Conservation (phyloP, 1,140 invertebrate species). For the Plectrocnemia conspersa region DNA sequence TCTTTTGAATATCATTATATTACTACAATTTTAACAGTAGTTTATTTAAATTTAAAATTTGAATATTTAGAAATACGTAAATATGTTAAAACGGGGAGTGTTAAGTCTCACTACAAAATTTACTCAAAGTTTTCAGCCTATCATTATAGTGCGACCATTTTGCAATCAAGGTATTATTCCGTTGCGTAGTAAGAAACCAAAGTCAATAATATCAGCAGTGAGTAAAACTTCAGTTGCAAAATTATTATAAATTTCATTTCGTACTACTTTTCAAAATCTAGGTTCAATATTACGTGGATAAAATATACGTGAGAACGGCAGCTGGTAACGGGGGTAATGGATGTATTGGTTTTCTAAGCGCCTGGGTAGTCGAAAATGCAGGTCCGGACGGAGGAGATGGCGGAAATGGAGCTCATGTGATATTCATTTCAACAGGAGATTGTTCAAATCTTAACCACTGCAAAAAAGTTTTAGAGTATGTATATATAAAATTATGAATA, state of each 20-base stretch:
- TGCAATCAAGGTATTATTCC: too few species aligned
- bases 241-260: too few species aligned
- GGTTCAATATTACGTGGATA: slow-evolving; percentile 65
- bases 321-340: slow-evolving; percentile 94
- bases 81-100: too few species aligned
- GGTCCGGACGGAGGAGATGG: slow-evolving; percentile 97
- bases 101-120: too few species aligned
- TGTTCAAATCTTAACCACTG: slow-evolving; percentile 73
- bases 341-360: slow-evolving; percentile 73
- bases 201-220: slow-evolving; percentile 43
- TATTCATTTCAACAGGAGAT: slow-evolving; percentile 70
- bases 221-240: too few species aligned
- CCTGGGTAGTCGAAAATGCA: slow-evolving; percentile 74
- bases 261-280: slow-evolving; percentile 31
- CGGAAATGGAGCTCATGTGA: slow-evolving; percentile 94
- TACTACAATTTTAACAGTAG: too few species aligned
- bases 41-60: too few species aligned
- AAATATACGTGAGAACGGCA: slow-evolving; percentile 56
- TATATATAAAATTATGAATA: slow-evolving; percentile 24
- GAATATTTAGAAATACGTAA: too few species aligned
- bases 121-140: too few species aligned
- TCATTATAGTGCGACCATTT: too few species aligned
- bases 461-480: slow-evolving; percentile 42
- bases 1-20: too few species aligned
- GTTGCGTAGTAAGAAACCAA: slow-evolving; percentile 53